Evolutionary conservation across 2,888 invertebrate genomes (phyloP).

Genomic region (Thymelicus lineola): DNA sequence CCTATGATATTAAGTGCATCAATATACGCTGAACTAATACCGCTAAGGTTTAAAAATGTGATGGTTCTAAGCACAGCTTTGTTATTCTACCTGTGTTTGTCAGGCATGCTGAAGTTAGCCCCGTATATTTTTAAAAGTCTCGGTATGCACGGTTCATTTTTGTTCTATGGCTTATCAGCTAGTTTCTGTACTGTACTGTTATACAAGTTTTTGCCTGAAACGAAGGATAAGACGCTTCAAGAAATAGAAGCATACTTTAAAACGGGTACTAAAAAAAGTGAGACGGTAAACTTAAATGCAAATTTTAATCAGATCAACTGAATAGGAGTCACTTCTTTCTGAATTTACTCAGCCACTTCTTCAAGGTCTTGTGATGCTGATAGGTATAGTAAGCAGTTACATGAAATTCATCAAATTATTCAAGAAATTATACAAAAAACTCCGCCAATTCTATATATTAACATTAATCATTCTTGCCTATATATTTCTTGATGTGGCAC

Average conservation of each 20-base stretch:
- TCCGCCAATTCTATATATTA: too few relatives aligned
- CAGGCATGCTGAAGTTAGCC: constrained; percentile 46
- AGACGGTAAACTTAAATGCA: neutral
- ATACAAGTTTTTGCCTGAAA: constrained; percentile 58
- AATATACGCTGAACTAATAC: constrained; percentile 57
- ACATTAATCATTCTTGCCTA: too few relatives aligned
- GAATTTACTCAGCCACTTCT: too few relatives aligned
- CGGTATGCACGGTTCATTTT: constrained; percentile 51
- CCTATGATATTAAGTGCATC: constrained; percentile 50
- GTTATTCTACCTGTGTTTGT: constrained; percentile 26
- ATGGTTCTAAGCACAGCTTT: constrained; percentile 42
- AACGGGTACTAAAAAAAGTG: neutral
- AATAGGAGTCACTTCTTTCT: neutral
- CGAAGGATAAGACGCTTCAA: constrained; percentile 58
- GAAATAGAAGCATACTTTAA: constrained; percentile 42
- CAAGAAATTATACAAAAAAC: too few relatives aligned
- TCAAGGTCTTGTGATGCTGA: too few relatives aligned
- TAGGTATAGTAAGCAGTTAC: too few relatives aligned
- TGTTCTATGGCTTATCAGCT: constrained; percentile 48
- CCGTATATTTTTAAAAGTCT: constrained; percentile 50
- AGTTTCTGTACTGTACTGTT: constrained; percentile 43
- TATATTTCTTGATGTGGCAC: too few relatives aligned
- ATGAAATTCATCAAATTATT: too few relatives aligned
- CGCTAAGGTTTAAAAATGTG: constrained; percentile 55
- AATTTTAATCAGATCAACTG: neutral